These are phyloP conservation scores for Hyperoplus lanceolatus DNA, from an alignment of 2,797 vertebrate genomes.

Conservation along the genomic window DNA sequence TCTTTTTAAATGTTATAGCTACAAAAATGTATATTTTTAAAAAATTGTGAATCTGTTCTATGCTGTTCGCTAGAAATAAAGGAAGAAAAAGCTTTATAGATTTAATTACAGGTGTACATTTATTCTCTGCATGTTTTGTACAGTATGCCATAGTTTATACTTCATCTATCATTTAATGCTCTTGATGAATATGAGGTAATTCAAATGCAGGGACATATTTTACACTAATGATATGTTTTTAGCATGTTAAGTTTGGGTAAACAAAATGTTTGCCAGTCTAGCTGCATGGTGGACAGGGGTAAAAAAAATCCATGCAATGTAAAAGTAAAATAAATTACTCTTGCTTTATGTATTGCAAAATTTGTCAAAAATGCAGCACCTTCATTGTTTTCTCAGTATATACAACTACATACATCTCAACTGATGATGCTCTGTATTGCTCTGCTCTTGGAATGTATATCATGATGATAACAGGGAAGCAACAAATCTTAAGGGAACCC, in stretches of 20 bases:
- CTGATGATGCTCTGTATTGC: background rate
- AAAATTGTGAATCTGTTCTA: conserved; percentile 88
- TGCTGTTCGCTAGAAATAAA: conserved; percentile 90
- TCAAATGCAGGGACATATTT: background rate
- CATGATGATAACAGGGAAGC: background rate
- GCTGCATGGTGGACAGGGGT: background rate
- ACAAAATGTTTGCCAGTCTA: background rate
- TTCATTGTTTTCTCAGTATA: conserved; percentile 3
- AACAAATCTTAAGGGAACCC: background rate
- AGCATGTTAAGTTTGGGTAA: conserved; percentile 15
- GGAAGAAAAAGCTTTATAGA: conserved; percentile 87
- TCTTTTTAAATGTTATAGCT: conserved; percentile 89
- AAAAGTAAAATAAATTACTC: conserved; percentile 4
- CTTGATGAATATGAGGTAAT: conserved; percentile 1
- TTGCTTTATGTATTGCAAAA: conserved; percentile 1
- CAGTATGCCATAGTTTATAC: background rate
- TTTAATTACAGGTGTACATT: conserved; percentile 74
- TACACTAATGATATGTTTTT: conserved; percentile 2
- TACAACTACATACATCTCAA: background rate
- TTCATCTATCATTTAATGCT: conserved; percentile 29
- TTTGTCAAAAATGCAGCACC: background rate
- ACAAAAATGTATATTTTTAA: conserved; percentile 91
- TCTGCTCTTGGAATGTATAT: conserved; percentile 9
- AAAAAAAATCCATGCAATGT: background rate
- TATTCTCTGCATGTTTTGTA: conserved; percentile 51